Conservation (phyloP, 2,888 invertebrate genomes). For the Aspidiotus rigidus region DNA sequence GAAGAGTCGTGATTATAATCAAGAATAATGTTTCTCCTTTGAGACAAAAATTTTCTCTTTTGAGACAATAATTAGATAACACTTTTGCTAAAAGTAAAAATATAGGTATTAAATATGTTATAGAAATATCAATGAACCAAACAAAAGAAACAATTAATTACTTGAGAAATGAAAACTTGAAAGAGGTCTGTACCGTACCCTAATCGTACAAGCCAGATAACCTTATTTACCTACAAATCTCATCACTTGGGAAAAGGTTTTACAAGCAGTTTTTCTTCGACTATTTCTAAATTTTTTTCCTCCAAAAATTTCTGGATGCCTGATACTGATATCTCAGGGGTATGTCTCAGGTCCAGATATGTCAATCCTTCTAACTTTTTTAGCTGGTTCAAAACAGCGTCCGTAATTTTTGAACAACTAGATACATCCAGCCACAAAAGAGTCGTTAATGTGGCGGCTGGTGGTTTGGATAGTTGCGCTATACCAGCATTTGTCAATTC, state of each 20-base stretch:
- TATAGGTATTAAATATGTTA: too few species aligned
- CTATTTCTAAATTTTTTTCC: constrained; percentile 31
- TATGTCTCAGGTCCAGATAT: constrained; percentile 67
- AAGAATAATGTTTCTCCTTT: too few species aligned
- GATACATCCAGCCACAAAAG: constrained; percentile 68
- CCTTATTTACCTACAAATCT: too few species aligned
- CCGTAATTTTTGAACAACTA: constrained; percentile 71
- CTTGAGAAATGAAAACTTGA: too few species aligned
- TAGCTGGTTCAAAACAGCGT: constrained; percentile 71
- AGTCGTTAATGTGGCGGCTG: constrained; percentile 53
- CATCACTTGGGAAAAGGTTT: constrained; percentile 9
- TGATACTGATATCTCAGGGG: constrained; percentile 68
- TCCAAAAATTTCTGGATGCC: constrained; percentile 69
- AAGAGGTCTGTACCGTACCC: too few species aligned
- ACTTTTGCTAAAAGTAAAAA: too few species aligned
- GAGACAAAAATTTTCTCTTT: too few species aligned
- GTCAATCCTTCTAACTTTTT: constrained; percentile 55
- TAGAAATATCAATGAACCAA: too few species aligned
- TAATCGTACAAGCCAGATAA: too few species aligned
- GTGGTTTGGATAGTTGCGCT: constrained; percentile 69
- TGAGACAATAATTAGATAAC: too few species aligned
- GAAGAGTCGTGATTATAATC: too few species aligned
- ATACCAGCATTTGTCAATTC: constrained; percentile 83
- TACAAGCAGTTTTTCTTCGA: constrained; percentile 36
- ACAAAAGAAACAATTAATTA: too few species aligned